phyloP scores from a whole-genome alignment of 2,113 vertebrate species.

The Pipra filicauda region DNA sequence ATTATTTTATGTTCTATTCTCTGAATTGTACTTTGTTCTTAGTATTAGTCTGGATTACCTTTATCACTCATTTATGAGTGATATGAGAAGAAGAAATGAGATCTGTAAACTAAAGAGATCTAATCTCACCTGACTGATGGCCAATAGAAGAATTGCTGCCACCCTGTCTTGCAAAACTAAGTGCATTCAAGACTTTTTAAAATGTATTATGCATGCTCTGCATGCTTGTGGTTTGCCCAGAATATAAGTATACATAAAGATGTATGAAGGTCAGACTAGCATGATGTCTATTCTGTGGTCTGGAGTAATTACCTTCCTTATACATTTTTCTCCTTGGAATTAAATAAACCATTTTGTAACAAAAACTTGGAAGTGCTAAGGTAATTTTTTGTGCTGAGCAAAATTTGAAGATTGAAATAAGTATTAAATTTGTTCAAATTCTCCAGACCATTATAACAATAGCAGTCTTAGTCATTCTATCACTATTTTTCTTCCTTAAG shows the following conservation, averaged over 20 bases:
- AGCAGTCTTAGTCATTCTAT: not conserved
- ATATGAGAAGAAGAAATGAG: not conserved
- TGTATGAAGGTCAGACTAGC: not conserved
- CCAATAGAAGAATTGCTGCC: not conserved
- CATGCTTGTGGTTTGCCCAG: not conserved
- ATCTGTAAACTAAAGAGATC: not conserved
- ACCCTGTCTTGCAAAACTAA: not conserved
- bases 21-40: not conserved
- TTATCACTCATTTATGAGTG: not conserved
- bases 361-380: not conserved
- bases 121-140: not conserved
- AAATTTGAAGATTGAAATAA: not conserved
- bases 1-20: not conserved
- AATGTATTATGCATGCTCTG: not conserved
- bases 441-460: not conserved
- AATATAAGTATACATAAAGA: not conserved
- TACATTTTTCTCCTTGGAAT: not conserved
- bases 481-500: constrained; percentile 3
- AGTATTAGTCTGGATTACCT: not conserved
- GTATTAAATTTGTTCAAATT: not conserved
- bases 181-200: not conserved
- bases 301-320: not conserved
- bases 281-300: not conserved
- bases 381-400: not conserved
- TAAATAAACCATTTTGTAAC: not conserved